Evolutionary conservation across 2,113 vertebrate species (phyloP), one percentile per base, ranked within the genome.

Genomic region (Phaethon lepturus): DNA sequence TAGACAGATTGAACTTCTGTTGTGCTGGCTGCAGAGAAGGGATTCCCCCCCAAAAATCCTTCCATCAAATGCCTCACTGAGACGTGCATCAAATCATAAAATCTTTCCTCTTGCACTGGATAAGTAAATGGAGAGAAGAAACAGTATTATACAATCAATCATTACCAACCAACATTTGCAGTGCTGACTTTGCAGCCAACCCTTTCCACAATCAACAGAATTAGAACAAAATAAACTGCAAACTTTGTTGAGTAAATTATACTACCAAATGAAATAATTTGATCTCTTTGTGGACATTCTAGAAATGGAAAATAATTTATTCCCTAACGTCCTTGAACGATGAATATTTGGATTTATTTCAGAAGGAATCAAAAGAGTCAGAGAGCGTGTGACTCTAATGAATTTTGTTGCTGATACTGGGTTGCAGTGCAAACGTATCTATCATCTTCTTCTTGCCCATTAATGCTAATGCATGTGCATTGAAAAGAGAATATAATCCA

Each of bases 391-490:
- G 81, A 90, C 86, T 45, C 42, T 90, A 94, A 85, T 93, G 63
- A 94, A 77, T 93, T 92, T 77, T 69, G 56, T 90, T 84, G 86
- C 74, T 76, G 74, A 76, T 91, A 90, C 45, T 47, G 84, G 50
- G 53, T 74, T 72, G 84, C 67, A 87, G 19, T 33, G 45, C 55
- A 96, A 97, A 96, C 68, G 94, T 90, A 91, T 94, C 93, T 85
- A 86, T 85, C 71, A 53, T 55, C 53, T 56, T 75, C 62, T 86
- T 79, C 88, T 87, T 55, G 56, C 56, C 86, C 77, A 82, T 97
- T 94, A 97, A 96, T 90, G 86, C 73, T 95, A 90, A 87, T 97
- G 78, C 80, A 89, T 94, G 86, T 96, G 90, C 87, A 88, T 26
- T 69, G 59, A 40, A 80, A 95, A 94, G 77, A 91, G 76, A 85